Base-by-base conservation (phyloP, 2,797 vertebrate species). In the Periophthalmus magnuspinnatus region DNA sequence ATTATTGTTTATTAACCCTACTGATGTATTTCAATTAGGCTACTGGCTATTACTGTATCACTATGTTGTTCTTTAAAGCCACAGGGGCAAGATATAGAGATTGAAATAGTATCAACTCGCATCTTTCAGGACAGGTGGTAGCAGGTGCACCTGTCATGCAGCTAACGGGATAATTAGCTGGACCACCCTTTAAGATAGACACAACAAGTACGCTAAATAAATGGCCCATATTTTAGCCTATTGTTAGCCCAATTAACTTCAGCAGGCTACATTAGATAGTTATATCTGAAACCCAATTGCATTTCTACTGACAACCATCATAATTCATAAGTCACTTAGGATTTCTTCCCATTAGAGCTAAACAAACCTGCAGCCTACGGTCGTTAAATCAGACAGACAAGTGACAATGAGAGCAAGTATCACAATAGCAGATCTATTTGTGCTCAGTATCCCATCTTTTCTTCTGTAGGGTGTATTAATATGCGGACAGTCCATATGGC, bases 291-390 rank as follows among this genome's bases (percentile, higher is more conserved):
- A n/a, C 6, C 1, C 19, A 50, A 7, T 50, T 50, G n/a, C 50
- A 52, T 9, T 8, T 17, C 1, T 50, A 8, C 54, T 21, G n/a
- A 54, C 21, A 22, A 17, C 19, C 7, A 3, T 24, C 0, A 13
- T 55, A 22, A 87, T 88, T 87, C 86, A 92, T 90, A 45, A 45
- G 11, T 41, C 10, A 1, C 34, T 36, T 8, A 2, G 7, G 7
- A 13, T 45, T 14, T 11, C 11, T 41, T 13, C 11, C 38, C 41
- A 45, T 41, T 41, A 41, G 38, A 14, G 41, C 3, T 5, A 16
- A 45, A 45, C 41, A 14, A 45, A 1, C 41, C 41, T 14, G 3
- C 41, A 14, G 41, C 14, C 41, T 41, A 0, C 5, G 11, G 38
- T n/a, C n/a, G n/a, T 45, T 45, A 41, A 14, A 45, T 45, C 41